Base-by-base conservation (phyloP, 2,888 invertebrate genomes). In the Caprella mutica region DNA sequence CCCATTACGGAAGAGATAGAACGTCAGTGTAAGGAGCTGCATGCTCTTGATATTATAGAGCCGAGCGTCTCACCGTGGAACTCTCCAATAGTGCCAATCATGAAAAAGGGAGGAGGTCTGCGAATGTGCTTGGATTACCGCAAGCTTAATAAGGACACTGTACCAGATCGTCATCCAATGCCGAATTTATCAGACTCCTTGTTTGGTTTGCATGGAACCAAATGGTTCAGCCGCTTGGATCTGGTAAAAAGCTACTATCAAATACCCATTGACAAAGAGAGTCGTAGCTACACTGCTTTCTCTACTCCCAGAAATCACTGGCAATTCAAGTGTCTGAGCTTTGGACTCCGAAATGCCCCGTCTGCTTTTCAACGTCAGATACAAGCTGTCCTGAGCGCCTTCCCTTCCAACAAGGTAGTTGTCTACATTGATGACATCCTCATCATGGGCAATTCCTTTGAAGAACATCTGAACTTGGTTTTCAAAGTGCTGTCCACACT, bases 151-250 rank as follows among this genome's bases (percentile, higher is more conserved):
- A 12, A 27, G 27, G 50, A 33, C 19, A 50, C 50, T 9, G 21
- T 23, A 30, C 6, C n/a, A 12, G 33, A 43, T 43, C 21, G 26
- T 12, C 26, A 24, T 21, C 43, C 43, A 12, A 43, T 21, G 9
- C 43, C 43, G 2, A 8, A 50, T 21, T 8, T 30, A 21, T 4
- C 33, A 9, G 29, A 50, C 33, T 50, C 50, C 19, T 29, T 50
- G 14, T 50, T 50, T 50, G 50, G 50, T 3, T 33, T 50, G 4
- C 50, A 30, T 33, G 50, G 50, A n/a, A 33, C 33, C 17, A 50
- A 50, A 29, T 30, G 27, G 6, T 50, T 50, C 14, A 50, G 30
- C 14, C 29, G 33, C 24, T 17, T 50, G 29, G 50, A 50, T 21
- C 26, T 50, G 3, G 50, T 43, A n/a, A 14, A 26, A 5, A 17